These are phyloP conservation scores for Drosophila kanapiae DNA, from an alignment of 1,140 invertebrate species.

Conservation along the genomic window DNA sequence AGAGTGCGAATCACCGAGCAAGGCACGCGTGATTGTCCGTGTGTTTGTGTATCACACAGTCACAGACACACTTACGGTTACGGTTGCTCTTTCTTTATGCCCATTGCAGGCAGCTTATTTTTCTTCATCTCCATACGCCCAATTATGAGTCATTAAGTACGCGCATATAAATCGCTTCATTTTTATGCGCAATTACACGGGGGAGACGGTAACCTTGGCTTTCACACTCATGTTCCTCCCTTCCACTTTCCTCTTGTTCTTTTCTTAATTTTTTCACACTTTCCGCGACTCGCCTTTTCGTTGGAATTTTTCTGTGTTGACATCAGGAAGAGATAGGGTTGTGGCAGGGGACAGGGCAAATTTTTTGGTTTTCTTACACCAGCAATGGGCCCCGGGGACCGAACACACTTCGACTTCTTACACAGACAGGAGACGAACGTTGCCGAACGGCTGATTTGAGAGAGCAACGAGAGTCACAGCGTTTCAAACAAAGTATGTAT, in stretches of 20 bases:
- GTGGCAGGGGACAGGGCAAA: too few relatives aligned
- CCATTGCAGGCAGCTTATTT: conserved; percentile 7
- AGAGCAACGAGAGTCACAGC: too few relatives aligned
- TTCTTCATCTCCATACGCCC: conserved; percentile 19
- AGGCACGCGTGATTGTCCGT: conserved; percentile 3
- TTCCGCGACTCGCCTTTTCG: neutral
- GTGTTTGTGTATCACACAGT: conserved; percentile 2
- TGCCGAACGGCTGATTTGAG: too few relatives aligned
- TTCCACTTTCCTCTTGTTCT: neutral
- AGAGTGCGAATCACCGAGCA: neutral
- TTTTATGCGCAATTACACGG: conserved; percentile 76
- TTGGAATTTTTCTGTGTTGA: too few relatives aligned
- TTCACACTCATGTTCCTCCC: neutral
- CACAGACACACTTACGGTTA: neutral
- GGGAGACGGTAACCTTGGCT: conserved; percentile 46
- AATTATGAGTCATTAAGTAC: conserved; percentile 82
- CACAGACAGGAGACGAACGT: too few relatives aligned
- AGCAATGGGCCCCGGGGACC: too few relatives aligned
- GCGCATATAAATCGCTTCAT: conserved; percentile 83
- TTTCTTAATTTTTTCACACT: neutral
- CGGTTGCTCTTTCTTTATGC: conserved; percentile 9
- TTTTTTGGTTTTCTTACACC: too few relatives aligned
- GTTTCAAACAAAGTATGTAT: too few relatives aligned
- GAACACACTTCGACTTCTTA: too few relatives aligned
- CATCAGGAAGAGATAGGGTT: too few relatives aligned